phyloP scores from a whole-genome alignment of 2,797 vertebrate genomes.

The Phoxinus dragarum region DNA sequence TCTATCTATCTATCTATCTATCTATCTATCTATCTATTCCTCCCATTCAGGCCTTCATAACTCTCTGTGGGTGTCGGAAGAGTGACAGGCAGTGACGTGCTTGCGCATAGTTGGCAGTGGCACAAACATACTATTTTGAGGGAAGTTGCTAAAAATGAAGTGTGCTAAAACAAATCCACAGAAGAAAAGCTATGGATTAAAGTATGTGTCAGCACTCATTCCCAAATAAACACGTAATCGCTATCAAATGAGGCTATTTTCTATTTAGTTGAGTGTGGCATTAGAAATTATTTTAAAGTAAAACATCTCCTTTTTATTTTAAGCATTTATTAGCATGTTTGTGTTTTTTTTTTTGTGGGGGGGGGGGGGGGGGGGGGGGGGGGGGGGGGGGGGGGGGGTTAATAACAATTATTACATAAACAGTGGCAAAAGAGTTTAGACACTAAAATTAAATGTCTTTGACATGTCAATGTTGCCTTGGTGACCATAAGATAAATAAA shows the following conservation, averaged over 20 bases:
- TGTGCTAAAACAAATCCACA: conserved; percentile 1
- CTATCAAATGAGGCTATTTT: not conserved
- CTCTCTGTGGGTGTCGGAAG: conserved; percentile 27
- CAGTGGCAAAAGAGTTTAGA: not conserved
- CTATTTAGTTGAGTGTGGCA: not conserved
- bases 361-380: too few species aligned
- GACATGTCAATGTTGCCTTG: too few species aligned
- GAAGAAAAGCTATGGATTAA: not conserved
- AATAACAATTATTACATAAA: not conserved
- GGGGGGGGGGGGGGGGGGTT: not conserved
- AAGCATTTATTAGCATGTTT: not conserved
- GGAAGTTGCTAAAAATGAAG: not conserved
- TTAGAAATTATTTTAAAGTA: not conserved
- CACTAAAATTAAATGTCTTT: not conserved
- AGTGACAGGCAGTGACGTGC: conserved; percentile 37
- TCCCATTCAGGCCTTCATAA: conserved; percentile 36
- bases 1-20: not conserved
- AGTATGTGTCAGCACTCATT: not conserved
- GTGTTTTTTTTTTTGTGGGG: too few species aligned
- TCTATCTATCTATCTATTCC: not conserved
- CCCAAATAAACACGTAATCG: not conserved
- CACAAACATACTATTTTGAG: not conserved
- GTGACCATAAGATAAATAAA: not conserved
- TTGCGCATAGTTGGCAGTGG: not conserved
- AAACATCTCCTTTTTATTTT: not conserved